phyloP scores from a whole-genome alignment of 2,888 invertebrate species.

The Azorinus chamasolen region DNA sequence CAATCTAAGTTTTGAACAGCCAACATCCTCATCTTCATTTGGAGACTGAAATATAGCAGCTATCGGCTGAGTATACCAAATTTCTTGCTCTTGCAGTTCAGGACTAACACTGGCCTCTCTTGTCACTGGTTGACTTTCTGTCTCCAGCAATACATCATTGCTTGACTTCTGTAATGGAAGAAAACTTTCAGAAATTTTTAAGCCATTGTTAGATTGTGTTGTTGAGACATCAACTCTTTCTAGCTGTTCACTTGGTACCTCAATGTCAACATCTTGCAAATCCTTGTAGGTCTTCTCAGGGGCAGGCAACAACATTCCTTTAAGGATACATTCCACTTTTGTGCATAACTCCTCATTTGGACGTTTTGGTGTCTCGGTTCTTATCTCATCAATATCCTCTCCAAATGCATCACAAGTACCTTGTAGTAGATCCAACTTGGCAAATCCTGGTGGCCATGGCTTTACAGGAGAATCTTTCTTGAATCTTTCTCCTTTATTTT shows the following conservation, averaged over 20 bases:
- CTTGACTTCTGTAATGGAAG: too few relatives aligned
- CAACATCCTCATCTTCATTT: conserved; percentile 47
- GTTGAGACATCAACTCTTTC: conserved; percentile 11
- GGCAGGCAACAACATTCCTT: conserved; percentile 68
- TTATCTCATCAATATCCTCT: conserved; percentile 21
- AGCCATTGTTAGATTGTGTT: too few relatives aligned
- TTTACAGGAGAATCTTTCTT: conserved; percentile 7
- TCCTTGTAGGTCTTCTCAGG: conserved; percentile 61
- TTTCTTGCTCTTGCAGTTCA: conserved; percentile 76
- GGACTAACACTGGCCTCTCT: conserved; percentile 64
- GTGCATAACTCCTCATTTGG: conserved; percentile 67
- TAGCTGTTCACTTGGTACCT: conserved; percentile 28
- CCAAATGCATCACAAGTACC: conserved; percentile 12
- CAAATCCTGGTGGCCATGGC: conserved; percentile 55
- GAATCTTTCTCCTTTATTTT: conserved; percentile 1
- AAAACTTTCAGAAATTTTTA: too few relatives aligned
- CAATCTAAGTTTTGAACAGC: conserved; percentile 65
- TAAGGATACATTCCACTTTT: conserved; percentile 72
- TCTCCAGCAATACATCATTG: too few relatives aligned
- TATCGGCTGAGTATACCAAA: conserved; percentile 80
- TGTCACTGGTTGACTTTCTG: too few relatives aligned
- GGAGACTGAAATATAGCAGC: conserved; percentile 68
- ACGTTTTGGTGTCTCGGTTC: conserved; percentile 32
- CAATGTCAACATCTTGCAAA: conserved; percentile 55
- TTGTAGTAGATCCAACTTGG: conserved; percentile 33